Evolutionary conservation across 2,797 vertebrate genomes (phyloP).

Genomic region (Cichlasoma orientale): DNA sequence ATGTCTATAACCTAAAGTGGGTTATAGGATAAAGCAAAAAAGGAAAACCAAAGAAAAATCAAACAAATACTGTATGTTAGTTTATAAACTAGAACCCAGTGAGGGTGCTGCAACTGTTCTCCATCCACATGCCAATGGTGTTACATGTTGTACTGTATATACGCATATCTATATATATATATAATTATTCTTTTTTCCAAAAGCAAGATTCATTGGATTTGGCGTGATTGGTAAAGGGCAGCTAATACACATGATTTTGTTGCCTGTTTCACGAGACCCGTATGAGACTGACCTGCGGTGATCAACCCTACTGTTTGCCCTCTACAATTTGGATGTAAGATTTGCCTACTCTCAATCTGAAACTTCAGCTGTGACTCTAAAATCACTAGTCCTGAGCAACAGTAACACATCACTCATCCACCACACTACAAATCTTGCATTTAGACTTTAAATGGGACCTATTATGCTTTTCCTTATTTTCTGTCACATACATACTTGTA

Average conservation of each 20-base stretch:
- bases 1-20: slow-evolving; percentile 24
- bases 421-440: slow-evolving; percentile 29
- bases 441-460: slow-evolving; percentile 23
- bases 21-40: slow-evolving; percentile 11
- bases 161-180: neutral
- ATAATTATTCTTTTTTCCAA: neutral
- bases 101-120: slow-evolving; percentile 67
- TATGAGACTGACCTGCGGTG: slow-evolving; percentile 45
- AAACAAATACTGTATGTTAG: slow-evolving; percentile 26
- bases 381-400: slow-evolving; percentile 67
- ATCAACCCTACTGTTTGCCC: neutral
- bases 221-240: slow-evolving; percentile 41
- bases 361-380: slow-evolving; percentile 29
- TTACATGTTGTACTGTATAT: slow-evolving; percentile 31
- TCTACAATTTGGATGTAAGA: neutral
- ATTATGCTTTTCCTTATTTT: neutral
- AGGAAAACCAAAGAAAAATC: neutral
- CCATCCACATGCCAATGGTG: slow-evolving; percentile 74
- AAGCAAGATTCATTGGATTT: slow-evolving; percentile 53
- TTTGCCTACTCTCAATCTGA: neutral
- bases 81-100: slow-evolving; percentile 25
- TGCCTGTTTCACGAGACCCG: slow-evolving; percentile 41
- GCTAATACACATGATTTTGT: slow-evolving; percentile 25
- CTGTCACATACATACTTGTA: neutral
- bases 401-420: slow-evolving; percentile 34